Percentiles rank a stretch among this genome's conserved stretches.
phyloP scores from a whole-genome alignment of 2,888 invertebrate genomes.

The Tinea trinotella region DNA sequence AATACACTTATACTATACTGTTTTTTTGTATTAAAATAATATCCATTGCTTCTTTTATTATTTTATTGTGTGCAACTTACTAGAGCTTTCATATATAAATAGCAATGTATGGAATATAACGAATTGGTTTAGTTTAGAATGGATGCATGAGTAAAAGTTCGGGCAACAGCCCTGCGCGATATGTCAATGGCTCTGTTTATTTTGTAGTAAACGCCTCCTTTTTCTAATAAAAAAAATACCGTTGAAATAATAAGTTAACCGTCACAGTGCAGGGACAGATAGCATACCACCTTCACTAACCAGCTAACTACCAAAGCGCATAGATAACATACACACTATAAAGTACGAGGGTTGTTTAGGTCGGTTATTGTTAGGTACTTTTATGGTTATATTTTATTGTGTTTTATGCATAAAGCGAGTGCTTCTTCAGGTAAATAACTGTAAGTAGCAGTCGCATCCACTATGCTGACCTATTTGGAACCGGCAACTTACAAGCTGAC shows the following conservation, averaged over 20 bases:
- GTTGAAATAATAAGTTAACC: conserved; percentile 53
- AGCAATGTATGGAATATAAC: conserved; percentile 27
- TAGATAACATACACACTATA: too few species aligned
- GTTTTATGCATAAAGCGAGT: too few species aligned
- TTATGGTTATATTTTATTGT: too few species aligned
- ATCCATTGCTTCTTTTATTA: conserved; percentile 26
- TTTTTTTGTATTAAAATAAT: conserved; percentile 23
- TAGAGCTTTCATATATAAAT: conserved; percentile 6
- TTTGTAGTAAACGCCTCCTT: conserved; percentile 52
- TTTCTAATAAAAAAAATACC: conserved; percentile 56
- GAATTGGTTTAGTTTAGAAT: background rate
- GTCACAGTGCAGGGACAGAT: conserved; percentile 42
- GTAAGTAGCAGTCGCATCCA: too few species aligned
- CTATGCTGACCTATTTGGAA: too few species aligned
- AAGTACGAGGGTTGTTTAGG: too few species aligned
- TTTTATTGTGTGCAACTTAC: background rate
- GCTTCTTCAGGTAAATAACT: too few species aligned
- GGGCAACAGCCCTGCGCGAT: conserved; percentile 34
- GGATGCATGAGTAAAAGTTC: conserved; percentile 10
- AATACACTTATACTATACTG: conserved; percentile 1
- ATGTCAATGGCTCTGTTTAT: conserved; percentile 64
- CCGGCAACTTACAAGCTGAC: too few species aligned
- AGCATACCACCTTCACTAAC: conserved; percentile 47
- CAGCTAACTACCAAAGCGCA: conserved; percentile 14
- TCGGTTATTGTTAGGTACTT: too few species aligned